Conservation (phyloP, 2,888 invertebrate species). For the Boloria selene region DNA sequence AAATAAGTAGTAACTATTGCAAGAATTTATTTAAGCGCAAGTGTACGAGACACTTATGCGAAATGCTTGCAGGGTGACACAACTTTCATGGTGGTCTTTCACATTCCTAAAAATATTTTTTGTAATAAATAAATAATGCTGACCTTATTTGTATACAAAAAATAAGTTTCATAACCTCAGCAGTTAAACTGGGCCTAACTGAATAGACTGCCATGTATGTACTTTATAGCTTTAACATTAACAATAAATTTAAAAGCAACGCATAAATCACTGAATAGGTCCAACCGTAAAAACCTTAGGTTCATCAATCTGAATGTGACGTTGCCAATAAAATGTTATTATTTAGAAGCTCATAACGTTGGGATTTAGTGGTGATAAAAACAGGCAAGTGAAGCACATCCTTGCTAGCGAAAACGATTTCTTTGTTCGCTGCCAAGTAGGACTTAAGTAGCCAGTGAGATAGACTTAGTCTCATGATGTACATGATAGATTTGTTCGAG, state of each 20-base stretch:
- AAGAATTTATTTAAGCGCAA: constrained; percentile 1
- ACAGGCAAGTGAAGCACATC: constrained; percentile 62
- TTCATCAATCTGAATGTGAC: constrained; percentile 67
- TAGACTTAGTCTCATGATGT: constrained; percentile 59
- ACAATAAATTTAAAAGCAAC: constrained; percentile 68
- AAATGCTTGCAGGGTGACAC: constrained; percentile 9
- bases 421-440: constrained; percentile 53
- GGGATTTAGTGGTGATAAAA: constrained; percentile 77
- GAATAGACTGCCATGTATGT: constrained; percentile 7
- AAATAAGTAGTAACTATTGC: constrained; percentile 1
- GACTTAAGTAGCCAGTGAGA: constrained; percentile 46
- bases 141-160: too few relatives aligned
- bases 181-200: not conserved
- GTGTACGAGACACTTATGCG: constrained; percentile 8
- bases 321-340: constrained; percentile 76
- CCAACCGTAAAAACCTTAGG: constrained; percentile 65
- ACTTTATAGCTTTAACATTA: constrained; percentile 54
- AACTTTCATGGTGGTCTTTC: constrained; percentile 14
- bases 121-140: too few relatives aligned
- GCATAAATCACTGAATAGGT: constrained; percentile 66
- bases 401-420: constrained; percentile 49
- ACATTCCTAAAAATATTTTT: not conserved
- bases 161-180: too few relatives aligned
- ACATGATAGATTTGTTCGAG: constrained; percentile 72
- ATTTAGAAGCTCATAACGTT: constrained; percentile 77